Evolutionary conservation across 2,888 invertebrate genomes (phyloP).

Genomic region (Agrochola lota): DNA sequence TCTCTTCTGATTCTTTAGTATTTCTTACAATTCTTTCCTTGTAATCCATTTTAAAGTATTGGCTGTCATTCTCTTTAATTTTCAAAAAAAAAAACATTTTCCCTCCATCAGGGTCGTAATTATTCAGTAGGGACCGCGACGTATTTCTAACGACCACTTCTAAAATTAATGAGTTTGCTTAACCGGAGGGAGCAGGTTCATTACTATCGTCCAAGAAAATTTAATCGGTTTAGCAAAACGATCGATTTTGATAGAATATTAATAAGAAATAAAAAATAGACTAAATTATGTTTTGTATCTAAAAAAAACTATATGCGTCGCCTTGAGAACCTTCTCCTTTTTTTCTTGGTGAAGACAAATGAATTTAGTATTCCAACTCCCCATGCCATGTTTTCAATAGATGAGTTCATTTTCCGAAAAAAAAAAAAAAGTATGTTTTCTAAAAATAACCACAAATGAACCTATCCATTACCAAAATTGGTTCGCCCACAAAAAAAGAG

Average conservation of each 20-base stretch:
- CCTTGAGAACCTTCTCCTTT: too few species aligned
- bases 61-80: conserved; percentile 12
- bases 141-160: conserved; percentile 59
- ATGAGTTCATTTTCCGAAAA: background rate
- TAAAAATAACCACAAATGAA: conserved; percentile 47
- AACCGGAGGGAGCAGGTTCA: conserved; percentile 33
- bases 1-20: conserved; percentile 16
- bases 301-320: background rate
- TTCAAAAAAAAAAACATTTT: conserved; percentile 14
- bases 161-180: conserved; percentile 66
- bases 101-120: conserved; percentile 52
- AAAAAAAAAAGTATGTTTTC: conserved; percentile 19
- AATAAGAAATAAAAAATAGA: background rate
- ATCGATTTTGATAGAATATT: conserved; percentile 30
- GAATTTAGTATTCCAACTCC: background rate
- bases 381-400: background rate
- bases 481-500: conserved; percentile 48
- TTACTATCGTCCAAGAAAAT: conserved; percentile 38
- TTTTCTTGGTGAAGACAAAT: background rate
- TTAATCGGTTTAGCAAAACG: conserved; percentile 2
- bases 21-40: conserved; percentile 5
- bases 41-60: conserved; percentile 36
- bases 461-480: conserved; percentile 63
- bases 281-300: background rate
- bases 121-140: conserved; percentile 59